These are phyloP conservation scores for Chironomus tentans DNA, from an alignment of 2,888 invertebrate genomes.

Conservation along the genomic window DNA sequence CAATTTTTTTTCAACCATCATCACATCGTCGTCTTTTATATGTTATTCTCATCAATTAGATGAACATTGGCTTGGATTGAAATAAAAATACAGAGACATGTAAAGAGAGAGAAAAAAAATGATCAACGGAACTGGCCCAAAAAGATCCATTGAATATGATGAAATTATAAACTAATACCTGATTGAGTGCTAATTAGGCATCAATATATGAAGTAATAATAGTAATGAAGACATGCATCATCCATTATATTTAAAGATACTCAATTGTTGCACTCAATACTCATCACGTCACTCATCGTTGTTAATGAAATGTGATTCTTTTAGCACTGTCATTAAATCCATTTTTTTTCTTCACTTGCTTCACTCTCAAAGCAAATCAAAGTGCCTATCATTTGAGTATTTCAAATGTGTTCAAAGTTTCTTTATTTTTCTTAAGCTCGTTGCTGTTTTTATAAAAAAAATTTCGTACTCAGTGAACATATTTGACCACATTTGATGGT, in stretches of 20 bases:
- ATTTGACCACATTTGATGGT: conserved; percentile 9
- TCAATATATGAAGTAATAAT: not conserved
- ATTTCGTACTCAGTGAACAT: not conserved
- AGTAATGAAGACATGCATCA: not conserved
- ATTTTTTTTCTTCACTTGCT: not conserved
- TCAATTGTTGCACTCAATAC: not conserved
- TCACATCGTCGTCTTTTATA: not conserved
- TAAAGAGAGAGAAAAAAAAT: not conserved
- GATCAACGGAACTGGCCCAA: not conserved
- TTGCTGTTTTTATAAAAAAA: no score
- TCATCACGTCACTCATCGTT: not conserved
- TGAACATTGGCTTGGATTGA: not conserved
- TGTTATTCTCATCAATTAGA: not conserved
- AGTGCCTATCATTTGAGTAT: conserved; percentile 13
- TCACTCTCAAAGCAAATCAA: not conserved
- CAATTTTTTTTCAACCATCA: not conserved
- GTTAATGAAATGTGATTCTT: not conserved
- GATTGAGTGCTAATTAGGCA: conserved; percentile 24
- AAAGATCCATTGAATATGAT: not conserved
- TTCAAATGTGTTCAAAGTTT: no score
- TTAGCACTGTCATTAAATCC: not conserved
- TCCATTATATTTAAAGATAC: not conserved
- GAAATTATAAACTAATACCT: conserved; percentile 12
- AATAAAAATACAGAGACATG: no score
- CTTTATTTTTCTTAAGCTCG: no score